These are phyloP conservation scores for Sciurus niger DNA, from an alignment of 2,113 vertebrate species.

Conservation along the genomic window DNA sequence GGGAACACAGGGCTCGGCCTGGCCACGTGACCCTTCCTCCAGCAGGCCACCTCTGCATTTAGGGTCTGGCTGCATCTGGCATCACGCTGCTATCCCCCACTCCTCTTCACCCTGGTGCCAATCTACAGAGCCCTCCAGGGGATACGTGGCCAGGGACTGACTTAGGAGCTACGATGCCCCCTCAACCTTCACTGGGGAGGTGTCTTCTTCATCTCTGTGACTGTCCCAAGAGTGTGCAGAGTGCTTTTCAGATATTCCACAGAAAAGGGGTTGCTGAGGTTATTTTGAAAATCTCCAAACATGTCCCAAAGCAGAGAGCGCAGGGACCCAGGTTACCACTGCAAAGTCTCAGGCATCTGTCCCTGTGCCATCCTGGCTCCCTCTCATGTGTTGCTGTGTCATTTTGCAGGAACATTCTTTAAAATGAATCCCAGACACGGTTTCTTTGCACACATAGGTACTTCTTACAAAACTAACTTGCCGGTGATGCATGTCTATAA, in stretches of 20 bases:
- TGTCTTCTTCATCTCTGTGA: neutral
- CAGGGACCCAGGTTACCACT: neutral
- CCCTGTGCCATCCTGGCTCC: neutral
- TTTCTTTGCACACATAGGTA: neutral
- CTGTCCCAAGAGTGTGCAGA: neutral
- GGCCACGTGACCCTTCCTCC: too few species aligned
- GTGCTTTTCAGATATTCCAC: neutral
- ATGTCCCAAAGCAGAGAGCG: neutral
- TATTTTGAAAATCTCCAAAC: neutral
- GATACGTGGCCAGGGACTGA: neutral
- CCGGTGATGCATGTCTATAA: too few species aligned
- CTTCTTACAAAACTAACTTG: neutral
- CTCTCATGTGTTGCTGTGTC: neutral
- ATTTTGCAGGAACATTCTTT: neutral
- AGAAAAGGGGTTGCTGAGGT: neutral
- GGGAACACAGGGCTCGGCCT: neutral
- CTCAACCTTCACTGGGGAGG: too few species aligned
- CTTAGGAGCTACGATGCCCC: neutral
- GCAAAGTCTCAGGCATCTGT: neutral
- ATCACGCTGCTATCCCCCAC: neutral
- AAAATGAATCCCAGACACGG: neutral
- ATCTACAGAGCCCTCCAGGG: neutral
- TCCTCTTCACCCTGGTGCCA: neutral
- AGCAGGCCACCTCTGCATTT: neutral
- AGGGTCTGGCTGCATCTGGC: neutral